phyloP scores from a whole-genome alignment of 2,888 invertebrate species.

The Scaptomyza caliginosa region DNA sequence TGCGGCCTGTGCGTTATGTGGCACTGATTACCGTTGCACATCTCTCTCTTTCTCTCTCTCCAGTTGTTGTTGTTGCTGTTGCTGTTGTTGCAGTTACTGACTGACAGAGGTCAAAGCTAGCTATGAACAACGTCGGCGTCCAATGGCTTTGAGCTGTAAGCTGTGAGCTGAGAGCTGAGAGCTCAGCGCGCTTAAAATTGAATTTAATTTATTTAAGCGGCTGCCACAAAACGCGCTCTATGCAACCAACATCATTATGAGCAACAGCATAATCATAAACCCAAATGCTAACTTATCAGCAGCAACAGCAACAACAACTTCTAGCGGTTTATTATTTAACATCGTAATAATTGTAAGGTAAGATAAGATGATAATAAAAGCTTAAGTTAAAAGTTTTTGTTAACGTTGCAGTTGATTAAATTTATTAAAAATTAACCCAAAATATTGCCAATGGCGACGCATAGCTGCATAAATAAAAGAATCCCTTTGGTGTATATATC shows the following conservation, averaged over 20 bases:
- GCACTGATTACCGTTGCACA: constrained; percentile 75
- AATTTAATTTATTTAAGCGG: constrained; percentile 72
- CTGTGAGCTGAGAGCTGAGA: constrained; percentile 4
- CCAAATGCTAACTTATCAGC: constrained; percentile 1
- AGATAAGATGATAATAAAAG: too few relatives aligned
- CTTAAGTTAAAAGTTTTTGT: neutral
- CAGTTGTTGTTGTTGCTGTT: constrained; percentile 8
- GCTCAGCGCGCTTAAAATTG: constrained; percentile 62
- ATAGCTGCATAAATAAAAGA: constrained; percentile 9
- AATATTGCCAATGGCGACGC: constrained; percentile 12
- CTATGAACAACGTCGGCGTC: constrained; percentile 51
- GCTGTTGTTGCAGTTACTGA: constrained; percentile 26
- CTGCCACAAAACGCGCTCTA: constrained; percentile 18
- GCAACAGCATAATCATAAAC: constrained; percentile 5
- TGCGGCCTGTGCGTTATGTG: constrained; percentile 75
- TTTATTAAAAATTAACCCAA: constrained; percentile 12
- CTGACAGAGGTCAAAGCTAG: constrained; percentile 57
- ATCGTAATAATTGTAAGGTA: too few relatives aligned
- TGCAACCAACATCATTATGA: constrained; percentile 18
- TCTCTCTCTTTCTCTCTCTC: constrained; percentile 4
- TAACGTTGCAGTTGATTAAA: constrained; percentile 12
- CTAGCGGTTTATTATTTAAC: too few relatives aligned
- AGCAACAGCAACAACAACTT: neutral
- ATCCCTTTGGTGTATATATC: neutral
- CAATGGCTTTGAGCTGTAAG: constrained; percentile 39